A percentile compares a stretch with the other conserved stretches of the same genome.
Conservation (phyloP, 2,797 vertebrate species). For the Antennarius maculatus region DNA sequence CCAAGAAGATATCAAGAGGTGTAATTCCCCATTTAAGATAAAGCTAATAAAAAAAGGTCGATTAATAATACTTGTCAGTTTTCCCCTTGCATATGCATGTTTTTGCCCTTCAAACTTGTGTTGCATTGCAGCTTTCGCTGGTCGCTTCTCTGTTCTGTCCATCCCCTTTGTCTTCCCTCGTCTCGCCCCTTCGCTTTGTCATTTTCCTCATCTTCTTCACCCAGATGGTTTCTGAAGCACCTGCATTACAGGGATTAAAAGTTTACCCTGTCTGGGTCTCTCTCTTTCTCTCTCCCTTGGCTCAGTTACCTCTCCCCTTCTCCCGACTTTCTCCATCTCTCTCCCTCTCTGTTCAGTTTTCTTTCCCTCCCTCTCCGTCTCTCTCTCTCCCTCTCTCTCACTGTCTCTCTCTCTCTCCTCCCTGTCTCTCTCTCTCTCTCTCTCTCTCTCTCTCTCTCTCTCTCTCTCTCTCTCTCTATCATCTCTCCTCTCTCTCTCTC, state of each 20-base stretch:
- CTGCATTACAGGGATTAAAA: constrained; percentile 72
- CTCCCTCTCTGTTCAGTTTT: too few relatives aligned
- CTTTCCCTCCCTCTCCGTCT: constrained; percentile 15
- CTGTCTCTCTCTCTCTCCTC: too few relatives aligned
- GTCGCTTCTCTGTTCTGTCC: not conserved
- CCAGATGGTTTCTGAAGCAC: constrained; percentile 73
- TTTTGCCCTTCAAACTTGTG: not conserved
- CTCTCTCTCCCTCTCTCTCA: constrained; percentile 10
- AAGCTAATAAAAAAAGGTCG: too few relatives aligned
- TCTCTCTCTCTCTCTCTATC: constrained; percentile 31
- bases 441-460: constrained; percentile 34
- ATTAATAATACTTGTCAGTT: too few relatives aligned
- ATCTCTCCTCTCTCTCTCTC: constrained; percentile 41
- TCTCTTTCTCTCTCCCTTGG: constrained; percentile 7
- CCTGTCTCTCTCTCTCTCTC: constrained; percentile 2
- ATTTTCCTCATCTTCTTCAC: constrained; percentile 41
- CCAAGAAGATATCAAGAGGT: not conserved
- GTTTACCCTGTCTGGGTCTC: constrained; percentile 68
- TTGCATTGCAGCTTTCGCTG: not conserved
- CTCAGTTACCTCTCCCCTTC: constrained; percentile 19
- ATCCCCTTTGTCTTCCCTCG: not conserved
- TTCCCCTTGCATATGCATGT: too few relatives aligned
- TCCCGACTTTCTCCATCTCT: constrained; percentile 36
- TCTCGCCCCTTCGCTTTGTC: constrained; percentile 34
- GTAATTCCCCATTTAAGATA: too few relatives aligned